These are phyloP conservation scores for Melanotus villosus DNA, from an alignment of 2,888 invertebrate species.

Conservation along the genomic window DNA sequence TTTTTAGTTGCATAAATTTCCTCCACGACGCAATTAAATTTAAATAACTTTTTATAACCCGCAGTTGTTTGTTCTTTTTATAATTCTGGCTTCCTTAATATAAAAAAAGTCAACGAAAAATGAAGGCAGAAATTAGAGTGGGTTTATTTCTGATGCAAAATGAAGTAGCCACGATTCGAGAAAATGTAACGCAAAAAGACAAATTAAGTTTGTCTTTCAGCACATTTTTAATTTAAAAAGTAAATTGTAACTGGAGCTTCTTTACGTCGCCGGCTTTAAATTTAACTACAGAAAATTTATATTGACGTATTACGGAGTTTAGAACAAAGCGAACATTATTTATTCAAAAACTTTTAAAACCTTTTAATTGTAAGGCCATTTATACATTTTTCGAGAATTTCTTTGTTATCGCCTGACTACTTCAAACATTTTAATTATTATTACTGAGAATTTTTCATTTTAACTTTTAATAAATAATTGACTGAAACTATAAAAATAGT, in stretches of 20 bases:
- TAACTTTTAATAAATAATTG: too few relatives aligned
- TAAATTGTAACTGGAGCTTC: neutral
- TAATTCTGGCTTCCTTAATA: too few relatives aligned
- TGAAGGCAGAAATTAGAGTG: too few relatives aligned
- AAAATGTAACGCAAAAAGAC: neutral
- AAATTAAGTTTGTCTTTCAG: neutral
- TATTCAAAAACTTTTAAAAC: too few relatives aligned
- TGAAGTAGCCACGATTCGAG: neutral
- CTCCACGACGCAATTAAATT: conserved; percentile 8
- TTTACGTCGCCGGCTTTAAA: neutral
- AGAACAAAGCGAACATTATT: neutral
- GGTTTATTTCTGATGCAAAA: neutral
- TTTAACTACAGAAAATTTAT: neutral
- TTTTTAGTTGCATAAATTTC: neutral
- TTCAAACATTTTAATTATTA: too few relatives aligned
- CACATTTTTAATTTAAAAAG: neutral
- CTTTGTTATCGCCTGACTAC: too few relatives aligned
- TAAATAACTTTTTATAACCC: neutral
- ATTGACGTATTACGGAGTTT: neutral
- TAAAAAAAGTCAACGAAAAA: too few relatives aligned
- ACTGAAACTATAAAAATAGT: too few relatives aligned
- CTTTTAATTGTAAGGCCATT: too few relatives aligned
- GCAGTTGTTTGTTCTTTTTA: neutral
- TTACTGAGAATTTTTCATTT: too few relatives aligned
- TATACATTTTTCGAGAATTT: too few relatives aligned